Percentiles rank a stretch among this genome's conserved stretches.
Conservation (phyloP, 2,113 vertebrate genomes). For the Hippocampus mohnikei region DNA sequence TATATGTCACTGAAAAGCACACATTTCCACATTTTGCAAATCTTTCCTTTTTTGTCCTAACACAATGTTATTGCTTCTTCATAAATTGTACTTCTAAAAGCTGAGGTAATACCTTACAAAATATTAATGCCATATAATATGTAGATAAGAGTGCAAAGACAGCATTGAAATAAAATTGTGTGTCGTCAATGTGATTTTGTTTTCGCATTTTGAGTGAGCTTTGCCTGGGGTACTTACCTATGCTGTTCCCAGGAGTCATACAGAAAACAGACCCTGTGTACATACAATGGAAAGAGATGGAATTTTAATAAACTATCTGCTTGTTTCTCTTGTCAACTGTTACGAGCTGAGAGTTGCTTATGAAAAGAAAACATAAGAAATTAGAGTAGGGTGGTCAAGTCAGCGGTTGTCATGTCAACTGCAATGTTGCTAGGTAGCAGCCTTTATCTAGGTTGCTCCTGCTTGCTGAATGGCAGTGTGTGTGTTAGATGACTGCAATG, state of each 20-base stretch:
- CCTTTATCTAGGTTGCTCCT: not conserved
- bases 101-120: slow-evolving; percentile 4
- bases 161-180: not conserved
- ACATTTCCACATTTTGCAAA: not conserved
- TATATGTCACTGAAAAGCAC: too few relatives aligned
- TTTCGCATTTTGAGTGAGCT: not conserved
- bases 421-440: slow-evolving; percentile 4
- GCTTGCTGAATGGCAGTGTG: not conserved
- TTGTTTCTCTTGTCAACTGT: not conserved
- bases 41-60: not conserved
- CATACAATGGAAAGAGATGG: slow-evolving; percentile 30
- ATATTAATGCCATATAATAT: slow-evolving; percentile 4
- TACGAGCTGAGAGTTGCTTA: not conserved
- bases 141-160: slow-evolving; percentile 11
- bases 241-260: slow-evolving; percentile 55
- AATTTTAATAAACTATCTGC: not conserved
- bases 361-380: not conserved
- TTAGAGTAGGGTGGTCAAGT: not conserved
- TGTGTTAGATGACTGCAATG: not conserved
- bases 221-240: slow-evolving; percentile 55
- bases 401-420: not conserved
- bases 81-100: slow-evolving; percentile 7
- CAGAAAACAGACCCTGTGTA: slow-evolving; percentile 64
- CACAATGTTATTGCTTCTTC: not conserved
- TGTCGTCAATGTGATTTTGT: not conserved